Percentiles rank a stretch among this genome's conserved stretches.
These are phyloP conservation scores for Poliocrania exsul DNA, from an alignment of 2,797 vertebrate species.

Conservation along the genomic window DNA sequence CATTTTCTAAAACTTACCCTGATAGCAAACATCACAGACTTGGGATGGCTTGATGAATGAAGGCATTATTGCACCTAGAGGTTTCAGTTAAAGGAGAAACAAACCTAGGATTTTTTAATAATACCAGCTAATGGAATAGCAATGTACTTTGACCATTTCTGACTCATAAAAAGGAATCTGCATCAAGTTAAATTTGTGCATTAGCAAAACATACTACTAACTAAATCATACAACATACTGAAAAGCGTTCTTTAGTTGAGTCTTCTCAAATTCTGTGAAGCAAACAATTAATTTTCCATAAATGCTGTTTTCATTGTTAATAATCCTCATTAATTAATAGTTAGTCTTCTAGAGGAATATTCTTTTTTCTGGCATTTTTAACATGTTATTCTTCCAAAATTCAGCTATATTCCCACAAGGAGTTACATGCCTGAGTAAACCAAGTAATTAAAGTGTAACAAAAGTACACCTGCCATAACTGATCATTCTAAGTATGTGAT, in stretches of 20 bases:
- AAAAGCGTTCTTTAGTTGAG: background rate
- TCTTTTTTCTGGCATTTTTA: background rate
- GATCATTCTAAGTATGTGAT: background rate
- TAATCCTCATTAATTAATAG: background rate
- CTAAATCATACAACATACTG: background rate
- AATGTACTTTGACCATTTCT: background rate
- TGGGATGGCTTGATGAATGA: background rate
- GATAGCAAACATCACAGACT: background rate
- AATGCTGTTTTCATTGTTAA: background rate
- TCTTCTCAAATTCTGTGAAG: background rate
- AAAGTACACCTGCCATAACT: background rate
- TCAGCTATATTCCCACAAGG: background rate
- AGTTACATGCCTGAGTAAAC: background rate
- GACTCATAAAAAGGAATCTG: background rate
- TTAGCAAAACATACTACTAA: background rate
- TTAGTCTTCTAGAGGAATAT: background rate
- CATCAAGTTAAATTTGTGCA: background rate
- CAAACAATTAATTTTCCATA: background rate
- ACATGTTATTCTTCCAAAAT: background rate
- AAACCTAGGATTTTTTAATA: background rate
- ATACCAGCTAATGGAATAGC: background rate
- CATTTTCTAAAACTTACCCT: background rate
- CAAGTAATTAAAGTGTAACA: constrained; percentile 8
- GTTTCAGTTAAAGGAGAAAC: background rate
- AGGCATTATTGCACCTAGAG: background rate